Evolutionary conservation across 2,888 invertebrate genomes (phyloP), one percentile per base, ranked within the genome.

Genomic region (Flexamia atlantica): DNA sequence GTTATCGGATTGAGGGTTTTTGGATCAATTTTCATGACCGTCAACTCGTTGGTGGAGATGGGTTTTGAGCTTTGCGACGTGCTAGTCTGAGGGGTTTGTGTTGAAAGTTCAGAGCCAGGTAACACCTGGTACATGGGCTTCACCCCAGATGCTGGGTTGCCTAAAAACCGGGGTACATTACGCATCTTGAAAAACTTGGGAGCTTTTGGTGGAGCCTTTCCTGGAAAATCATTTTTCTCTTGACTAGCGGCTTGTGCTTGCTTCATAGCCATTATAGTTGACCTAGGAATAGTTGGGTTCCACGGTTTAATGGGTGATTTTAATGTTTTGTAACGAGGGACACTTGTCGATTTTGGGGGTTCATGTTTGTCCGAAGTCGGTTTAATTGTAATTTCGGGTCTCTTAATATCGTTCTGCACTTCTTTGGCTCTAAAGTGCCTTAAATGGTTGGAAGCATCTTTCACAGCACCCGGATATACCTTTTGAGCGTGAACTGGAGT

Each of bases 71-170:
- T 83, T n/a, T 60, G 76, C 36, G 76, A 30, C 17, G 57, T 7
- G 30, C 64, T 68, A 2, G 79, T 28, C 20, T 83, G 74, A 36
- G 68, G 25, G 0, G 70, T 12, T 28, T 76, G 82, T n/a, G 50
- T 70, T 9, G 32, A 36, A 25, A 82, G 20, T 79, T 86, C 82
- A 89, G 87, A 14, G 87, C 88, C n/a, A 83, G 81, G 76, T 60
- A 90, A 89, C 0, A 92, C 90, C 10, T 92, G 91, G 86, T 92
- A 93, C 91, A 93, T 91, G 0, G 93, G 93, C 85, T 93, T 93
- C 0, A 93, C 93, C 0, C 93, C 93, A 0, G 93, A 92, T 0
- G 93, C 92, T 0, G 93, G 93, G 87, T 93, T 93, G 0, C 92
- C 92, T 84, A 92, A 87, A 86, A 92, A 93, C 83, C 92, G 88